A percentile compares a stretch with the other conserved stretches of the same genome.
Evolutionary conservation across 35 echinoderm and acorn worm genomes (phyloP).

Genomic region (Chiridota heheva): DNA sequence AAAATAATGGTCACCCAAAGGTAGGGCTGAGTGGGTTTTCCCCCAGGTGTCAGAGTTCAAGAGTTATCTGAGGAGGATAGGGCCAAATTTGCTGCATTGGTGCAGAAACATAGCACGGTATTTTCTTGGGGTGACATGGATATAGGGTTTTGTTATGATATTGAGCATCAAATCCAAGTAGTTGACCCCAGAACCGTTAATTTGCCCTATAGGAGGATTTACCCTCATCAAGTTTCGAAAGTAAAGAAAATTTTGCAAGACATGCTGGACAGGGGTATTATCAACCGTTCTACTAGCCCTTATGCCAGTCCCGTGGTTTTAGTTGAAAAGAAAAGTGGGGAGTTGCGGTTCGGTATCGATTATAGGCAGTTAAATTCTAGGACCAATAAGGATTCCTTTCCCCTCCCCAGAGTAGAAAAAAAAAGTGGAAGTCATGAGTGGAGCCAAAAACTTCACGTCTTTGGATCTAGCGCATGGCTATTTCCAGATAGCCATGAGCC

Average conservation of each 20-base stretch:
- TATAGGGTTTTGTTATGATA: too few species aligned
- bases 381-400: constrained; percentile 46
- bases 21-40: too few species aligned
- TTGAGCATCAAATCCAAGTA: too few species aligned
- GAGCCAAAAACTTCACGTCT: constrained; percentile 44
- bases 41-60: too few species aligned
- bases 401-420: constrained; percentile 59
- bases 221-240: too few species aligned
- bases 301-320: constrained; percentile 22
- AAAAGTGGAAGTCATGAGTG: constrained; percentile 52
- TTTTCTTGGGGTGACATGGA: too few species aligned
- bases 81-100: too few species aligned
- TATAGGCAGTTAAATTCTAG: constrained; percentile 22
- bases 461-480: constrained; percentile 70
- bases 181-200: too few species aligned
- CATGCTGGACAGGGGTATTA: constrained; percentile 23
- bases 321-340: neutral
- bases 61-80: too few species aligned
- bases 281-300: neutral
- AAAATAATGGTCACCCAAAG: too few species aligned
- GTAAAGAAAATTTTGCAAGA: constrained; percentile 6
- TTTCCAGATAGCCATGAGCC: constrained; percentile 47
- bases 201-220: too few species aligned
- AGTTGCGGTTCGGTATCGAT: constrained; percentile 16
- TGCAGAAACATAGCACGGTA: too few species aligned